phyloP scores from a whole-genome alignment of 2,888 invertebrate genomes.

The Linyphia triangularis region DNA sequence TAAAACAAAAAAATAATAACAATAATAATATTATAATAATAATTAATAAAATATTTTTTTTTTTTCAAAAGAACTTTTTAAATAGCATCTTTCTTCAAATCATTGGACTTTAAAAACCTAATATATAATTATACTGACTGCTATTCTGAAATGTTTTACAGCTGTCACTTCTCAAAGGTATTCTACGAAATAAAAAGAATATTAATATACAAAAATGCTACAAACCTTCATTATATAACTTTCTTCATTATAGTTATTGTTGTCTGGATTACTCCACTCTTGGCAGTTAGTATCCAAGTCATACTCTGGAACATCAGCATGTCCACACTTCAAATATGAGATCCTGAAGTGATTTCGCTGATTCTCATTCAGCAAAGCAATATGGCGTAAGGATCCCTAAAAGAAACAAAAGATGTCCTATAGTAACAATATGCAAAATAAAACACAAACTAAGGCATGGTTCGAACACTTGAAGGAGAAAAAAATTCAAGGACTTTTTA shows the following conservation, averaged over 20 bases:
- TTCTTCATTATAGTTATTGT: slow-evolving; percentile 33
- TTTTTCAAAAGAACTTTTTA: too few species aligned
- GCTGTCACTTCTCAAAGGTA: not conserved
- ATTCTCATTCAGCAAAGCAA: slow-evolving; percentile 86
- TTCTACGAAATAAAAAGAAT: not conserved
- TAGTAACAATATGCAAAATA: not conserved
- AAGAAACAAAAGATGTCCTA: slow-evolving; percentile 23
- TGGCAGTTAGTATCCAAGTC: slow-evolving; percentile 79
- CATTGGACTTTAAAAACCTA: too few species aligned
- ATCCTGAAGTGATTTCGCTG: slow-evolving; percentile 85
- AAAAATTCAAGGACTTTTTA: too few species aligned
- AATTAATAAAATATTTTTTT: too few species aligned
- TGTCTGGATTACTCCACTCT: slow-evolving; percentile 81
- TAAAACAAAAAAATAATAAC: too few species aligned
- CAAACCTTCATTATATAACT: slow-evolving; percentile 56
- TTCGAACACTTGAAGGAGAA: too few species aligned
- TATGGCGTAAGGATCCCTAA: slow-evolving; percentile 82
- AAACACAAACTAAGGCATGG: not conserved
- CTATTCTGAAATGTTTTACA: too few species aligned
- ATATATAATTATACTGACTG: too few species aligned
- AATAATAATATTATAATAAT: too few species aligned
- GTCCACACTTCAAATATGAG: slow-evolving; percentile 80
- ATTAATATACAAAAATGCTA: slow-evolving; percentile 76
- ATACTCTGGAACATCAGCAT: slow-evolving; percentile 75
- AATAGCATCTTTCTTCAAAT: too few species aligned